Conservation (phyloP, 2,888 invertebrate genomes). For the Geotrupes spiniger region DNA sequence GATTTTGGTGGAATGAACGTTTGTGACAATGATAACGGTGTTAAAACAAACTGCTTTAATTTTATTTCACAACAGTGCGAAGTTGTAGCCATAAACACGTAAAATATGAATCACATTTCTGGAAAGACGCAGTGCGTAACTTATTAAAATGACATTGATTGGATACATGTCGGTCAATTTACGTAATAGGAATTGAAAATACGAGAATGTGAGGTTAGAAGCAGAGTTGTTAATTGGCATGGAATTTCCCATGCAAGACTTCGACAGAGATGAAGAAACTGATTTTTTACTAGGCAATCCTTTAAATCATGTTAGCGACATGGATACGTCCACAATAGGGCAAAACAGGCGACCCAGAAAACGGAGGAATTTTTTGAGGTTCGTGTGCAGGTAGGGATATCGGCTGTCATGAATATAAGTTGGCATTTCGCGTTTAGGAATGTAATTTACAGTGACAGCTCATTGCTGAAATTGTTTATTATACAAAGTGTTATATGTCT, state of each 20-base stretch:
- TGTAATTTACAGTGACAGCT: not conserved
- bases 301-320: constrained; percentile 45
- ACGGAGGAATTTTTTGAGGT: constrained; percentile 38
- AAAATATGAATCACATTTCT: too few species aligned
- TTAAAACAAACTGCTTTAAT: too few species aligned
- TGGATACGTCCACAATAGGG: constrained; percentile 43
- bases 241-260: constrained; percentile 52
- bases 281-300: constrained; percentile 47
- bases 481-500: not conserved
- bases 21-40: too few species aligned
- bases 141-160: too few species aligned
- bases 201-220: constrained; percentile 20
- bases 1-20: too few species aligned
- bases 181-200: not conserved
- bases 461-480: constrained; percentile 3
- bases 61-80: too few species aligned
- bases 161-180: too few species aligned
- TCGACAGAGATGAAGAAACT: constrained; percentile 49
- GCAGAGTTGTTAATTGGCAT: constrained; percentile 33
- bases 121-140: too few species aligned
- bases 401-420: constrained; percentile 7
- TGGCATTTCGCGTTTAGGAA: constrained; percentile 15
- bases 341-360: constrained; percentile 42
- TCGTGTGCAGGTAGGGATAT: constrained; percentile 42
- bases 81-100: too few species aligned